Base-by-base conservation (phyloP, 1,140 invertebrate species). In the Apolygus lucorum region DNA sequence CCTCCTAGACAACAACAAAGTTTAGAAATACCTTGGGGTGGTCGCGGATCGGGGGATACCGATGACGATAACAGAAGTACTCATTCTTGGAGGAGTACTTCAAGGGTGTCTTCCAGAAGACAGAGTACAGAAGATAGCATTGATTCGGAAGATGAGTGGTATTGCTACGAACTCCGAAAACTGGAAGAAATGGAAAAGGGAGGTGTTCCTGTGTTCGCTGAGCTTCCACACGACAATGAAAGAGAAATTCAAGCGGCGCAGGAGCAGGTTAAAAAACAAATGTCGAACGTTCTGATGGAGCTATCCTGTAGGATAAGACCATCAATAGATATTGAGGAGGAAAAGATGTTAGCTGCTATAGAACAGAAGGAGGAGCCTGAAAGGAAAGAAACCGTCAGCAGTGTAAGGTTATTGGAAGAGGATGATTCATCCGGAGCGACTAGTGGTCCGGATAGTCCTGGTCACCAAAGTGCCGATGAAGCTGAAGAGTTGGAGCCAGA, bases 91-190 rank as follows among this genome's bases (percentile, higher is more conserved):
- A 83, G 91, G 71, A 93, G 90, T 75, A 88, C 90, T 1, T 93
- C 91, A 0, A 81, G 90, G 72, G 88, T 91, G n/a, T 92, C 91
- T 2, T 94, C 92, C 1, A 83, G 92, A 75, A 81, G 92, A 42
- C 92, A 95, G 80, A 93, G 91, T 77, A 95, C 92, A 0, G 92
- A 94, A 80, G 92, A 95, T 74, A 92, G 90, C 69, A 95, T 95
- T 68, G 92, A 95, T 78, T 92, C 90, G 52, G 92, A 95, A 79
- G 92, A 95, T 76, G 92, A 95, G 80, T 95, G 92, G 88, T 95
- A 93, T 75, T 90, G 90, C 72, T 93, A 95, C 77, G 92, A 94
- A 76, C 76, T 94, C 66, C 82, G 89, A 62, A 92, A 94, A 78
- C 77, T 95, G 42, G 90, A 95, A 79, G 89, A 93, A 80, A 82